Evolutionary conservation across 2,888 invertebrate genomes (phyloP), one percentile per base, ranked within the genome.

Genomic region (Drosophila kanekoi): DNA sequence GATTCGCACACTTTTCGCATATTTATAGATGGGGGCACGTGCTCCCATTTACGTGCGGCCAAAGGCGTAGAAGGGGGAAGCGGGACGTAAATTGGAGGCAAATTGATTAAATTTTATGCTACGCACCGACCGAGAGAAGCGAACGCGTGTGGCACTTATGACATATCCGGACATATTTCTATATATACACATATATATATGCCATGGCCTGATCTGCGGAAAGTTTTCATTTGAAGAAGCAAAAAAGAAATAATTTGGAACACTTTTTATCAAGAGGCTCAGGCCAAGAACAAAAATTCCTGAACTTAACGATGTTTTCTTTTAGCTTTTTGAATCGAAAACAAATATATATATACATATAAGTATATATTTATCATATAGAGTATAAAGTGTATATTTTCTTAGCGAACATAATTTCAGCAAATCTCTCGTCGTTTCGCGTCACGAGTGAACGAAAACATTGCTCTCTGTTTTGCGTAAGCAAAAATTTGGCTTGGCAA

Each of bases 391-490:
- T 49, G 14, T 11, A 23, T 57, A 69, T 28, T 28, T 28, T 38
- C 2, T 18, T 18, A 18, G 20, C 32, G 53, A 35, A 41, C 40
- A 63, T 62, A 54, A 67, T 60, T 68, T 60, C 14, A 44, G 53
- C 41, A 65, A 62, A 76, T 82, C 49, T 49, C 33, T 71, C 28
- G 57, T 48, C 59, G 49, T 68, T 57, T 61, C 69, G 81, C 87
- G 82, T 89, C 82, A 83, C 49, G 53, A 43, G 80, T 48, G 33
- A 20, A 65, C 28, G 16, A 71, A 73, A 64, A 62, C 44, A 63
- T 72, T 70, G 72, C 54, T 49, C 35, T 75, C 64, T 63, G 87
- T 62, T 89, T 77, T 83, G 71, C 82, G 82, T 81, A 89, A 83
- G 82, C 82, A 89, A 66, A 71, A 70, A 58, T 63, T 65, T 53